Evolutionary conservation across 2,113 vertebrate species (phyloP).

Genomic region (Phrynosoma blainvillii): DNA sequence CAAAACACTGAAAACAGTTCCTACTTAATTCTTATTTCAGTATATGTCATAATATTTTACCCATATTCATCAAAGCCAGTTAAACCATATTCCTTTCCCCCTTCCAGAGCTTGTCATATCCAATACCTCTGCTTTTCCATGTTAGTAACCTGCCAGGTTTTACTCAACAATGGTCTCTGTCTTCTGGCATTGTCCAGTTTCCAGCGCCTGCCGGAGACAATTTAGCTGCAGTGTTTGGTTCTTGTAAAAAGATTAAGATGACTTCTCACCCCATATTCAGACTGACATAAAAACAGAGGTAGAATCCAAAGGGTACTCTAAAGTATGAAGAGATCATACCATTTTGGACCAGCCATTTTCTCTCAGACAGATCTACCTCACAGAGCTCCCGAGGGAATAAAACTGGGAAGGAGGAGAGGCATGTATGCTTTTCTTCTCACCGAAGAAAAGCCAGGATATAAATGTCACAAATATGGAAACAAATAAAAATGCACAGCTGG

Average conservation of each 20-base stretch:
- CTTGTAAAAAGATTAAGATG: background rate
- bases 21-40: background rate
- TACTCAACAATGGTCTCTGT: background rate
- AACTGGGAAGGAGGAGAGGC: background rate
- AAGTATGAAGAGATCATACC: background rate
- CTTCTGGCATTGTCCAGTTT: background rate
- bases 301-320: background rate
- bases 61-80: background rate
- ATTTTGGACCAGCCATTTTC: background rate
- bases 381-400: background rate
- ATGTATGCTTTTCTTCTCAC: background rate
- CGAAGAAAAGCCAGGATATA: background rate
- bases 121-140: background rate
- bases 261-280: background rate
- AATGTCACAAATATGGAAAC: background rate
- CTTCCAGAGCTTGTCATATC: background rate
- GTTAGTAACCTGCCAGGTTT: background rate
- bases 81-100: too few species aligned
- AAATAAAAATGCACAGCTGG: background rate
- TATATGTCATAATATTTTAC: background rate
- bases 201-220: background rate
- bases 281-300: conserved; percentile 5
- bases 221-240: background rate
- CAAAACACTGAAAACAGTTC: background rate
- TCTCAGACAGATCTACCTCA: background rate